Evolutionary conservation across 2,797 vertebrate genomes (phyloP).

Genomic region (Cryptoprocta ferox): DNA sequence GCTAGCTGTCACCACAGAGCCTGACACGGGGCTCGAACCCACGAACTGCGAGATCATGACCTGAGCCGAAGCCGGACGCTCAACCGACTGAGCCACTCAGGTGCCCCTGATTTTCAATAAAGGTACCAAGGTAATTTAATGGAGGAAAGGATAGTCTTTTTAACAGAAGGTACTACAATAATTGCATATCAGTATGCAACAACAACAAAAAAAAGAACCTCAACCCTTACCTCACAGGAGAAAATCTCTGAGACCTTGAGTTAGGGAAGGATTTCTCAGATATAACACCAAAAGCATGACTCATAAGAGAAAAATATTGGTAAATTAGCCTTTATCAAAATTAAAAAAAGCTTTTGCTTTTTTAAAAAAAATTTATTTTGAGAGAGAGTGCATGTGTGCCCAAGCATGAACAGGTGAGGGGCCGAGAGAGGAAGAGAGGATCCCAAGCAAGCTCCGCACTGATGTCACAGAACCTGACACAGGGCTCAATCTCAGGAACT

Average conservation of each 20-base stretch:
- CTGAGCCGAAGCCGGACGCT: too few species aligned
- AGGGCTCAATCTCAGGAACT: too few species aligned
- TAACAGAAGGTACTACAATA: not conserved
- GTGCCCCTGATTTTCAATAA: not conserved
- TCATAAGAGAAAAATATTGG: not conserved
- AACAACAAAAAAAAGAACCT: not conserved
- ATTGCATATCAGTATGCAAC: not conserved
- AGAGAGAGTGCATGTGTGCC: too few species aligned
- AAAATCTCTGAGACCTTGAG: not conserved
- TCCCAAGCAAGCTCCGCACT: too few species aligned
- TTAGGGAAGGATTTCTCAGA: not conserved
- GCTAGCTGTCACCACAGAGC: too few species aligned
- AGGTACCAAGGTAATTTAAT: not conserved
- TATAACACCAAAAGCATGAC: not conserved
- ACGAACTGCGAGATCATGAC: too few species aligned
- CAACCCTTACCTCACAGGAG: not conserved
- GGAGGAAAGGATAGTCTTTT: not conserved
- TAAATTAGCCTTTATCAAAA: not conserved
- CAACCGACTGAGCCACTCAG: too few species aligned
- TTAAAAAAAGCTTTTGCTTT: constrained; percentile 20
- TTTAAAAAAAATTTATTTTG: not conserved
- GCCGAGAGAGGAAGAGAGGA: too few species aligned
- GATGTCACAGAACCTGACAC: too few species aligned
- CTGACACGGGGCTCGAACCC: too few species aligned
- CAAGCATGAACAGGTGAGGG: too few species aligned